Base-by-base conservation (phyloP, 2,888 invertebrate genomes). In the Limenitis camilla region DNA sequence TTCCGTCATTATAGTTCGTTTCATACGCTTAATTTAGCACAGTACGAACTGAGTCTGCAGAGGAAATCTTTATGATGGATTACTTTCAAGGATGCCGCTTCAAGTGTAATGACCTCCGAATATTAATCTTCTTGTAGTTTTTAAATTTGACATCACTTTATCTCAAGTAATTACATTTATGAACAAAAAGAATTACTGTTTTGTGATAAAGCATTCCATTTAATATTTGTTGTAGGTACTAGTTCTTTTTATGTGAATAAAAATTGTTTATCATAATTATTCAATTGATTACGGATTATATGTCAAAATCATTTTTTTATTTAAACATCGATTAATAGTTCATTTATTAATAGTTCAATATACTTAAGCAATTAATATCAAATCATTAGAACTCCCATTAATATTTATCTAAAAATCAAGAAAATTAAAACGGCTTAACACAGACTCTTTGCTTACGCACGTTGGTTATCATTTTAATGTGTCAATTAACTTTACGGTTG, bases 11-110 rank as follows among this genome's bases (percentile, higher is more conserved):
- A 61, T 56, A 53, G 49, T 53, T 53, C 57, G 53, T 58, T 59
- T 55, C 56, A 52, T 58, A 52, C 46, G 61, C 56, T 59, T 54
- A 62, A 61, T 61, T 61, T 62, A 61, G 61, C 56, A 36, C 47
- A 47, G 54, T 39, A 42, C 52, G 49, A 54, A 9, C 11, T 38
- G 36, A 30, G 36, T n/a, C 45, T 51, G 47, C 49, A 49, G 53
- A 59, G 59, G 56, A 63, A 63, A 64, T 60, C 58, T 50, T 57
- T 50, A 58, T 67, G 65, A 65, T 65, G 60, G 62, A 67, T 65
- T 61, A 56, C 63, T 58, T 40, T 52, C 56, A 58, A 60, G 56
- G 59, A 61, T 60, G 53, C 55, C 56, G 31, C 53, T 19, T 51
- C 58, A 53, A 62, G 62, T 59, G 49, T 58, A 60, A 62, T 63